These are phyloP conservation scores for Lampris megalopsis DNA, from an alignment of 2,113 vertebrate species.

Conservation along the genomic window DNA sequence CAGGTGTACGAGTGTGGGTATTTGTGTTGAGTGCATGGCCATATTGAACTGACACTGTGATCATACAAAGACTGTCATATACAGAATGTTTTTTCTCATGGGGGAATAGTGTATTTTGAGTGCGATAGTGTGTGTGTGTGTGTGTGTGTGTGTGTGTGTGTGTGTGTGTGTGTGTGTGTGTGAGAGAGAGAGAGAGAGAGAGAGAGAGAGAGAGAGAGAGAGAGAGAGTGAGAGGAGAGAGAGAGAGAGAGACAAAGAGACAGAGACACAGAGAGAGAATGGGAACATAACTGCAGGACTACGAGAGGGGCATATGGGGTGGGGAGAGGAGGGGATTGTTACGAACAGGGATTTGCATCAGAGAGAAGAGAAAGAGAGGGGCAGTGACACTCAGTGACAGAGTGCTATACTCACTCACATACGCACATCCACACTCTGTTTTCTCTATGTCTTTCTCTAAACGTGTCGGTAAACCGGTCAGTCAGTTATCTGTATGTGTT, in stretches of 20 bases:
- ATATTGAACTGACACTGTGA: no score
- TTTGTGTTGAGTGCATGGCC: no score
- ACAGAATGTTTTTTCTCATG: no score
- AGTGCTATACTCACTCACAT: constrained; percentile 71
- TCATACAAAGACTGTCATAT: no score
- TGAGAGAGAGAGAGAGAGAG: not conserved
- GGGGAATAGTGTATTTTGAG: no score
- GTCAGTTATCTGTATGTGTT: constrained; percentile 74
- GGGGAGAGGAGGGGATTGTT: constrained; percentile 70
- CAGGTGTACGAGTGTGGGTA: no score
- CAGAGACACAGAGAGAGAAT: constrained; percentile 55
- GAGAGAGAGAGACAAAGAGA: not conserved
- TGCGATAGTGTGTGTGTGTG: no score
- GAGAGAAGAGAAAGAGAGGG: constrained; percentile 77
- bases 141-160: not conserved
- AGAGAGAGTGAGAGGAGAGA: not conserved
- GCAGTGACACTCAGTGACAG: constrained; percentile 80
- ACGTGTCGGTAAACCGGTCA: constrained; percentile 78
- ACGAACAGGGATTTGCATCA: constrained; percentile 78
- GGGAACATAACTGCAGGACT: constrained; percentile 69
- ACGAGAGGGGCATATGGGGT: constrained; percentile 51
- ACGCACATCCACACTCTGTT: constrained; percentile 57
- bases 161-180: not conserved
- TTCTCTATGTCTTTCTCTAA: constrained; percentile 71
- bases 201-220: not conserved